Evolutionary conservation across 2,797 vertebrate species (phyloP), one percentile per base, ranked within the genome.

Genomic region (Gymnoscopelus microlampas): DNA sequence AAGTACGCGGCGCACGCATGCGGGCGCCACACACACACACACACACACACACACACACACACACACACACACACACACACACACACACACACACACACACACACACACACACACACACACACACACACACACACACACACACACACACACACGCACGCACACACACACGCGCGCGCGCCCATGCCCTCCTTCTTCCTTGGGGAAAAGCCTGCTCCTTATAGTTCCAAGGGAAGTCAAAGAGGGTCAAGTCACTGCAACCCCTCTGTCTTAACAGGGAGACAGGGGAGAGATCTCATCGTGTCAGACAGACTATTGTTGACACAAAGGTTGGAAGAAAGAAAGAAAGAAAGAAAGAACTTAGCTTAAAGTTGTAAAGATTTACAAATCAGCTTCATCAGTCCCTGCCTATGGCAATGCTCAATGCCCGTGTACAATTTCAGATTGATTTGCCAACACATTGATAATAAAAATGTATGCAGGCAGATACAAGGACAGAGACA

Each of bases 191-290:
- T 71, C 60, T 26, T 47, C 29, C 58, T 10, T 53, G 60, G 62
- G 66, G 68, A 60, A 60, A 67, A 68, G 48, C 56, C 63, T 51
- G 47, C 62, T 80, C 70, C 74, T 75, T 53, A 67, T 68, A 68
- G 76, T 81, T 79, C 60, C 66, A 63, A 65, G 65, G 62, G 56
- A 56, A 66, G 66, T 67, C 65, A 74, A 65, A 61, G 71, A 70
- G 63, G 72, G 72, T 81, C 75, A 76, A 76, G 69, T 49, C 26
- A 57, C 67, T 19, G 49, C 51, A 49, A 19, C 50, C 48, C 29
- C 62, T 61, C 58, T 24, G 39, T 32, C 54, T 53, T 44, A 44
- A 56, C 55, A 35, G 44, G 53, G 73, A 44, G 7, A 35, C 32
- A 35, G 5, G 32, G 32, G 32, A 9, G 39, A 69, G 19, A 15